phyloP scores from a whole-genome alignment of 2,888 invertebrate species.

The Eristalinus aeneus region DNA sequence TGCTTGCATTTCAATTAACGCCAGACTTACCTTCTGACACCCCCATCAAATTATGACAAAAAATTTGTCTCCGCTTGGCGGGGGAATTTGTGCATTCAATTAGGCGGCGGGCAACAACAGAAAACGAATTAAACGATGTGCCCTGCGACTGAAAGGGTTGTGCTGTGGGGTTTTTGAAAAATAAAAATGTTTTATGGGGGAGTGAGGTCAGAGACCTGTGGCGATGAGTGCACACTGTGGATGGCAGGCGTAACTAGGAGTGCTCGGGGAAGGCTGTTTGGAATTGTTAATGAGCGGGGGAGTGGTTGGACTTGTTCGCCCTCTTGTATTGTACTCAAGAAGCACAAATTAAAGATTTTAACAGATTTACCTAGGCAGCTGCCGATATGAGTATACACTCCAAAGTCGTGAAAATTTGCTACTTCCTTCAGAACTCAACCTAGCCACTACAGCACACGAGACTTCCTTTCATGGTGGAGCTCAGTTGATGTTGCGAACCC shows the following conservation, averaged over 20 bases:
- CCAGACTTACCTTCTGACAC: neutral
- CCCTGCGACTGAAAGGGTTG: neutral
- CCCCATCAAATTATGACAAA: neutral
- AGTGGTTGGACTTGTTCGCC: neutral
- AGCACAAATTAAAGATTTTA: too few species aligned
- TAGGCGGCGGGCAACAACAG: neutral
- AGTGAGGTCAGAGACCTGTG: neutral
- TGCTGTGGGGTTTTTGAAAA: neutral
- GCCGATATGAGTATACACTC: too few species aligned
- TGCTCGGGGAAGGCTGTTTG: neutral
- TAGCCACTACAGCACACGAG: too few species aligned
- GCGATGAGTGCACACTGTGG: neutral
- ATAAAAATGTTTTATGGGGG: neutral
- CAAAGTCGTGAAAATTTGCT: too few species aligned
- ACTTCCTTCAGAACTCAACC: too few species aligned
- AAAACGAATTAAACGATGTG: neutral
- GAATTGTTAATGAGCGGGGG: neutral
- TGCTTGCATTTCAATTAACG: constrained; percentile 20
- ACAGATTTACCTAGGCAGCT: too few species aligned
- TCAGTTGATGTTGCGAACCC: too few species aligned
- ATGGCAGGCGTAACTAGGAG: neutral
- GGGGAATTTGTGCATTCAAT: neutral
- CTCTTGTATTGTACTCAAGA: too few species aligned
- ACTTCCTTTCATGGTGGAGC: too few species aligned
- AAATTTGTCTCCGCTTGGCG: neutral